phyloP scores from a whole-genome alignment of 1,140 invertebrate genomes.

The Octopus bimaculoides region DNA sequence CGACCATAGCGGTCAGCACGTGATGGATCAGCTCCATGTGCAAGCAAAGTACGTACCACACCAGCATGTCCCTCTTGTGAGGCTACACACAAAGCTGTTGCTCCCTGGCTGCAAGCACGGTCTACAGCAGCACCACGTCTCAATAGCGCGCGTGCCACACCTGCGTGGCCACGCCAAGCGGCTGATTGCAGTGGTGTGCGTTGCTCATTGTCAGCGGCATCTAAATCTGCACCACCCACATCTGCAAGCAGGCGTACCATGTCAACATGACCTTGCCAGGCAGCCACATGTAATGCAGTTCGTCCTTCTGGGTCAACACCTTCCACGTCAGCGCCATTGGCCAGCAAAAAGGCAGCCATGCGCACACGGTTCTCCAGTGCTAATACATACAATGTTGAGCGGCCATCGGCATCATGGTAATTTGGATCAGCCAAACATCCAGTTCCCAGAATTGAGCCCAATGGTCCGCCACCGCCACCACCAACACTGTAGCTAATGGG shows the following conservation, averaged over 20 bases:
- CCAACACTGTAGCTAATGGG: no score
- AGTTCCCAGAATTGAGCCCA: no score
- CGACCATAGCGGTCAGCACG: conserved; percentile 89
- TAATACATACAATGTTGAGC: conserved; percentile 87
- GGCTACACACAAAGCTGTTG: conserved; percentile 88
- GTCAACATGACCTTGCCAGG: conserved; percentile 88
- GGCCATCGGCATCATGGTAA: conserved; percentile 85
- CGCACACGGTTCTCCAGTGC: conserved; percentile 85
- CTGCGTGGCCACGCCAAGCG: conserved; percentile 89
- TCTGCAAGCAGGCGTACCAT: conserved; percentile 83
- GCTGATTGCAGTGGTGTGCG: conserved; percentile 89
- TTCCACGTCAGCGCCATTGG: conserved; percentile 73
- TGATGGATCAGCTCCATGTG: conserved; percentile 86
- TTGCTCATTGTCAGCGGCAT: conserved; percentile 85
- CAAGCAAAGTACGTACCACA: conserved; percentile 80
- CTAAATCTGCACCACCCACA: conserved; percentile 75
- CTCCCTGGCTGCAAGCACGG: conserved; percentile 92
- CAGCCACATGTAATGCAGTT: conserved; percentile 86
- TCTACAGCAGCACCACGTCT: conserved; percentile 70
- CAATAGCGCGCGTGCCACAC: conserved; percentile 75
- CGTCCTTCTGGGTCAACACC: conserved; percentile 85
- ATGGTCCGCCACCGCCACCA: no score
- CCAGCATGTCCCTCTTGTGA: conserved; percentile 93
- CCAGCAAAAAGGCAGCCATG: conserved; percentile 71
- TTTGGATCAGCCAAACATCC: conserved; percentile 72